These are phyloP conservation scores for Pogonomyrmex californicus DNA, from an alignment of 1,140 invertebrate species.

Conservation along the genomic window DNA sequence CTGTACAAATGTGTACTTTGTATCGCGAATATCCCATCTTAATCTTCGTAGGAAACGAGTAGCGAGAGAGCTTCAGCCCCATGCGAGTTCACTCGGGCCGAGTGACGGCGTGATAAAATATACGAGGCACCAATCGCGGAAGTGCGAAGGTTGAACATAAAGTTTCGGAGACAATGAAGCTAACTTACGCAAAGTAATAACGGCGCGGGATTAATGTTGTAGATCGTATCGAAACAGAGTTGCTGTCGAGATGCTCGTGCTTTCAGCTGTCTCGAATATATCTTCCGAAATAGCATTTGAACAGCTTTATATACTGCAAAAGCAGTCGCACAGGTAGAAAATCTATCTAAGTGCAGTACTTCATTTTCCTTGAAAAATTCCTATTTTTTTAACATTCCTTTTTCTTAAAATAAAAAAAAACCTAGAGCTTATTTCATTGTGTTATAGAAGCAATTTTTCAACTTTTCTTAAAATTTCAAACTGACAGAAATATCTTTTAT, in stretches of 20 bases:
- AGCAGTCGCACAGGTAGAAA: background rate
- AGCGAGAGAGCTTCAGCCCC: background rate
- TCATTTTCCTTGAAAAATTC: background rate
- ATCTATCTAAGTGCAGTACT: background rate
- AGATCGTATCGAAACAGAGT: slow-evolving; percentile 53
- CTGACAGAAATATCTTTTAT: background rate
- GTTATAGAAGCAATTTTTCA: background rate
- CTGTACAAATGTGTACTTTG: background rate
- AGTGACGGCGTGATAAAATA: slow-evolving; percentile 41
- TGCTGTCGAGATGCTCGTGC: slow-evolving; percentile 23
- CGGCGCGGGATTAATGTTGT: slow-evolving; percentile 56
- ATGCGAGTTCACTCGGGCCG: background rate
- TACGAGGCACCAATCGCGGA: slow-evolving; percentile 29
- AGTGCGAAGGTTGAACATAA: slow-evolving; percentile 24
- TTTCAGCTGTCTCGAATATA: background rate
- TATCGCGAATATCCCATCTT: slow-evolving; percentile 13
- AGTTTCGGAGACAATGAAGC: slow-evolving; percentile 45
- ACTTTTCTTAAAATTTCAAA: background rate
- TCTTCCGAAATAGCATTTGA: slow-evolving; percentile 22
- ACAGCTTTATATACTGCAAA: slow-evolving; percentile 5
- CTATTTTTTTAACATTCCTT: background rate
- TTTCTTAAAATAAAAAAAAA: no score
- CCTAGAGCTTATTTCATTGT: background rate
- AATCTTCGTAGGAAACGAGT: slow-evolving; percentile 15
- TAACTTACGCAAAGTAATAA: slow-evolving; percentile 34